Conservation (phyloP, 1,140 invertebrate species). For the Heliothis subflexa region DNA sequence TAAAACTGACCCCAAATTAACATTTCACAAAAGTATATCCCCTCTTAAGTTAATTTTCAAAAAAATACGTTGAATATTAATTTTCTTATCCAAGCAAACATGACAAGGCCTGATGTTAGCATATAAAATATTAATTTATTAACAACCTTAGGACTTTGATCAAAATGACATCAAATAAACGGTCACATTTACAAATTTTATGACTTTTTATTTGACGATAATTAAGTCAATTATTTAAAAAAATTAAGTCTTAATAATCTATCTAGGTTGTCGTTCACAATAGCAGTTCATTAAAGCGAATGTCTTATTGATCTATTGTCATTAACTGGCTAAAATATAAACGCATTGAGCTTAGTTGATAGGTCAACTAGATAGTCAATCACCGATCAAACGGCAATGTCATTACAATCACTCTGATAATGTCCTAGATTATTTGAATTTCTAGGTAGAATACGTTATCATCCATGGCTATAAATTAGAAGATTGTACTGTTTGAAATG, state of each 20-base stretch:
- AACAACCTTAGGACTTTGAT: conserved; percentile 4
- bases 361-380: conserved; percentile 24
- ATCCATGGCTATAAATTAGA: no score
- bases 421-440: no score
- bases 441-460: no score
- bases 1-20: no score
- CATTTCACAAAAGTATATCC: no score
- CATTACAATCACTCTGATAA: not conserved
- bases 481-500: no score
- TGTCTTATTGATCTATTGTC: conserved; percentile 60
- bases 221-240: no score
- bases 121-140: conserved; percentile 6
- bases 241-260: not conserved
- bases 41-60: not conserved
- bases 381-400: conserved; percentile 3
- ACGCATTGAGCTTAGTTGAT: conserved; percentile 2
- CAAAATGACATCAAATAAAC: conserved; percentile 2
- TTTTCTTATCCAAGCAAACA: not conserved
- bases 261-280: conserved; percentile 10
- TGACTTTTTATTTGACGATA: no score
- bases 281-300: conserved; percentile 8
- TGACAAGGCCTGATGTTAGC: not conserved
- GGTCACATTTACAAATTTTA: not conserved
- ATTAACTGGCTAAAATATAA: not conserved
- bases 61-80: not conserved